phyloP scores from a whole-genome alignment of 2,797 vertebrate species.

The Sebastes melanostomus region DNA sequence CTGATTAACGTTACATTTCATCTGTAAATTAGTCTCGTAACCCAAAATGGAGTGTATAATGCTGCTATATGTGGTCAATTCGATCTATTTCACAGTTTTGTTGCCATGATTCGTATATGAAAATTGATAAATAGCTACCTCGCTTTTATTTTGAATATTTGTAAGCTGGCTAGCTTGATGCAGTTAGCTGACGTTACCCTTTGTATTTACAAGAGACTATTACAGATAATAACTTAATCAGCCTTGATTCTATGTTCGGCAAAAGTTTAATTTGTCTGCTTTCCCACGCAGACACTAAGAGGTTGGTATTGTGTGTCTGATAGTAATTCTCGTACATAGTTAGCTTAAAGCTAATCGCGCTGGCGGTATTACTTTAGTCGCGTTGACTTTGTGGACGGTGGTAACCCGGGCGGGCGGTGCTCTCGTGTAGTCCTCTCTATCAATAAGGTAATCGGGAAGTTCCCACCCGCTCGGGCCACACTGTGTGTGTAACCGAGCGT shows the following conservation, averaged over 20 bases:
- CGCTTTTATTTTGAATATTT: slow-evolving; percentile 48
- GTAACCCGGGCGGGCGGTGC: neutral
- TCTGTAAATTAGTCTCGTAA: neutral
- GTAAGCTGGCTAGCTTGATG: neutral
- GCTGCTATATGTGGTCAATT: accelerated
- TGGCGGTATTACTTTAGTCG: neutral
- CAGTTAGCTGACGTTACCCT: neutral
- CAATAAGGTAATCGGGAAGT: accelerated
- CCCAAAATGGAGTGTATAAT: accelerated
- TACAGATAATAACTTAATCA: neutral
- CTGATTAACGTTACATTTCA: neutral
- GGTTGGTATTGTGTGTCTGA: neutral
- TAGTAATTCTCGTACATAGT: accelerated
- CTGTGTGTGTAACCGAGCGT: neutral
- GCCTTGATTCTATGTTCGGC: accelerated
- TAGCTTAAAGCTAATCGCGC: slow-evolving; percentile 16
- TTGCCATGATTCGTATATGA: accelerated
- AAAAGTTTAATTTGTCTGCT: accelerated
- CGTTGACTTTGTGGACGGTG: neutral
- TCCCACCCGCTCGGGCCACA: neutral
- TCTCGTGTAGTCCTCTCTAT: accelerated
- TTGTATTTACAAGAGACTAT: neutral
- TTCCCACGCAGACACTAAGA: accelerated
- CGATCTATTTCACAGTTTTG: accelerated
- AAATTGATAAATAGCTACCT: accelerated